Percentiles rank a stretch among this genome's conserved stretches.
These are phyloP conservation scores for Oryzias sinensis DNA, from an alignment of 2,797 vertebrate genomes.

Conservation along the genomic window DNA sequence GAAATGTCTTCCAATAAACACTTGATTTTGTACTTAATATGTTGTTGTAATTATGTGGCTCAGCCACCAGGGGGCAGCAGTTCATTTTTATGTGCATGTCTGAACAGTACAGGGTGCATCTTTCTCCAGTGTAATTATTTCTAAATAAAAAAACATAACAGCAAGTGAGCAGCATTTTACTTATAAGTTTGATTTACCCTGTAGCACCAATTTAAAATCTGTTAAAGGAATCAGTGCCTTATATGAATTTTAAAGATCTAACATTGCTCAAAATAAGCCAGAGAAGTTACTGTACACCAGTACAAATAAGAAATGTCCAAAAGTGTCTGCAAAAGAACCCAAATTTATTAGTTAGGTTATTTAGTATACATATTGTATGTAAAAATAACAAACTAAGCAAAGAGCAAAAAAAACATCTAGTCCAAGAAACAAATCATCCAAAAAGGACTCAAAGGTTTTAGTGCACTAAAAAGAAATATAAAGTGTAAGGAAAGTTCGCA, in stretches of 20 bases:
- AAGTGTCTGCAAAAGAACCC: slow-evolving; percentile 72
- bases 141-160: too few species aligned
- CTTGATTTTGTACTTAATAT: too few species aligned
- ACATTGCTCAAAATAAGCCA: too few species aligned
- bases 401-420: slow-evolving; percentile 77
- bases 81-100: not conserved
- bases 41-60: not conserved
- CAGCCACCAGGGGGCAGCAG: slow-evolving; percentile 52
- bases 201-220: slow-evolving; percentile 9
- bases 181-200: slow-evolving; percentile 11
- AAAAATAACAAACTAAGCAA: slow-evolving; percentile 81
- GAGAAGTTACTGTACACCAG: too few species aligned
- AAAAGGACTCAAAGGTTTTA: slow-evolving; percentile 70
- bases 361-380: slow-evolving; percentile 81
- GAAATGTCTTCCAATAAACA: not conserved
- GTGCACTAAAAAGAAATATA: slow-evolving; percentile 58
- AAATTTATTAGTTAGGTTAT: slow-evolving; percentile 84
- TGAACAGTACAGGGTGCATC: not conserved
- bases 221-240: slow-evolving; percentile 6
- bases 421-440: slow-evolving; percentile 73
- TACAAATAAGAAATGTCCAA: slow-evolving; percentile 1
- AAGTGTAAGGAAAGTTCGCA: slow-evolving; percentile 77
- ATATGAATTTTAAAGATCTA: too few species aligned
- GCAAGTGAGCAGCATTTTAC: slow-evolving; percentile 10
- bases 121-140: too few species aligned